Evolutionary conservation across 2,888 invertebrate genomes (phyloP).

Genomic region (Crocallis elinguaria): DNA sequence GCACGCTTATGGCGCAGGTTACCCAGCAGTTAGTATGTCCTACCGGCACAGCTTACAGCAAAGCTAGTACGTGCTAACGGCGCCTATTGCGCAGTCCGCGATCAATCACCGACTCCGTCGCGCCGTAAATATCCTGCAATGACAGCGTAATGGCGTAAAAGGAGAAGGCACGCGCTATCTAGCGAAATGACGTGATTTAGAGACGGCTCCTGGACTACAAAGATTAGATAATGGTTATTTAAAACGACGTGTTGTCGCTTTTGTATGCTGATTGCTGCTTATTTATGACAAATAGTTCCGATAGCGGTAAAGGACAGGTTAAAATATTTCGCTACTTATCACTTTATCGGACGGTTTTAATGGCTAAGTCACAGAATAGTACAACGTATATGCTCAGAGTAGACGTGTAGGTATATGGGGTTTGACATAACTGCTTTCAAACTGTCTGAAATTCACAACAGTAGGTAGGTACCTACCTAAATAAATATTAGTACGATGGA

Average conservation of each 20-base stretch:
- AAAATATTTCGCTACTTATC: too few relatives aligned
- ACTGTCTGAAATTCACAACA: too few relatives aligned
- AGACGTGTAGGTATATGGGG: too few relatives aligned
- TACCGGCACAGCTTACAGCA: background rate
- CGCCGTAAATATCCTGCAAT: slow-evolving; percentile 2
- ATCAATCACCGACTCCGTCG: background rate
- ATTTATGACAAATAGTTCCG: slow-evolving; percentile 5
- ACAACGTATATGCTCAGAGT: too few relatives aligned
- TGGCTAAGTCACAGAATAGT: too few relatives aligned
- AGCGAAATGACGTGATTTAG: background rate
- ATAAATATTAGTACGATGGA: too few relatives aligned
- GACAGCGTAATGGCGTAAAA: slow-evolving; percentile 10
- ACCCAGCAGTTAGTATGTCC: background rate
- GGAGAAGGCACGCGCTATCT: slow-evolving; percentile 7
- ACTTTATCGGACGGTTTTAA: too few relatives aligned
- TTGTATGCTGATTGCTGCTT: background rate
- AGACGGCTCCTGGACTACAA: slow-evolving; percentile 1
- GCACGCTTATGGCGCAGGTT: background rate
- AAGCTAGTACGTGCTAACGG: background rate
- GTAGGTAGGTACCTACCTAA: too few relatives aligned
- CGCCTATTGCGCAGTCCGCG: background rate
- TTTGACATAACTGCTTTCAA: too few relatives aligned
- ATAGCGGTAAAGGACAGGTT: background rate
- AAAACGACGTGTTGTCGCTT: slow-evolving; percentile 2
- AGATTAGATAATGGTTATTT: slow-evolving; percentile 4